A percentile compares a stretch with the other conserved stretches of the same genome.
Conservation (phyloP, 1,140 invertebrate genomes). For the Argopecten irradians region DNA sequence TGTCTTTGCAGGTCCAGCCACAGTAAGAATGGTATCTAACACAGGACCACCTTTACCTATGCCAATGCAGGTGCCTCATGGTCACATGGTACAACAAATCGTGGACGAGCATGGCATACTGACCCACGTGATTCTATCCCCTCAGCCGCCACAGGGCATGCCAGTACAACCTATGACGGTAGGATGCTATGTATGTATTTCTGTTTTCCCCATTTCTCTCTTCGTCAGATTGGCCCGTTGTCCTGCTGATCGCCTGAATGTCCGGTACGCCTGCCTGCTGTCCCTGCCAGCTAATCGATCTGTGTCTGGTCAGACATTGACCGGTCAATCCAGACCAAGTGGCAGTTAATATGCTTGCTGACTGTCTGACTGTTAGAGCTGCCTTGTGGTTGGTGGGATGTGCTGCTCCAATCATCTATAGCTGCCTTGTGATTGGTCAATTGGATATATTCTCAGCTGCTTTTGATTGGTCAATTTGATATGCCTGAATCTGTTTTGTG, state of each 20-base stretch:
- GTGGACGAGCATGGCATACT: conserved; percentile 90
- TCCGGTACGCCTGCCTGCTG: conserved; percentile 1
- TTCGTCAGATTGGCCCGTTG: not conserved
- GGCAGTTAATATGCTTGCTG: conserved; percentile 8
- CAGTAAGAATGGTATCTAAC: conserved; percentile 90
- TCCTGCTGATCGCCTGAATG: conserved; percentile 3
- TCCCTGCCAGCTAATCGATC: conserved; percentile 14
- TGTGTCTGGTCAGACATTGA: conserved; percentile 9
- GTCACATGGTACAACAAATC: conserved; percentile 92
- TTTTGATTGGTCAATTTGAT: not conserved
- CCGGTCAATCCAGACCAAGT: not conserved
- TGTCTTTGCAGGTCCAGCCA: conserved; percentile 82
- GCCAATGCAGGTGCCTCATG: conserved; percentile 92
- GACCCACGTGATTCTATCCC: conserved; percentile 89
- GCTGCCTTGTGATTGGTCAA: not conserved
- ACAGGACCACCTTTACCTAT: conserved; percentile 87
- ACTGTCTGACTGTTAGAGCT: conserved; percentile 1
- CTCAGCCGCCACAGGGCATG: conserved; percentile 80
- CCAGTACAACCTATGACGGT: conserved; percentile 70
- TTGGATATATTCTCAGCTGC: not conserved
- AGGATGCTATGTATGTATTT: conserved; percentile 71
- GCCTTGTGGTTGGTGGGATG: conserved; percentile 34
- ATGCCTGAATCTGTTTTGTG: not conserved
- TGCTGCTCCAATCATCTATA: not conserved
- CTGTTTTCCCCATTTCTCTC: conserved; percentile 35